Evolutionary conservation across 2,888 invertebrate genomes (phyloP).

Genomic region (Volucella bombylans): DNA sequence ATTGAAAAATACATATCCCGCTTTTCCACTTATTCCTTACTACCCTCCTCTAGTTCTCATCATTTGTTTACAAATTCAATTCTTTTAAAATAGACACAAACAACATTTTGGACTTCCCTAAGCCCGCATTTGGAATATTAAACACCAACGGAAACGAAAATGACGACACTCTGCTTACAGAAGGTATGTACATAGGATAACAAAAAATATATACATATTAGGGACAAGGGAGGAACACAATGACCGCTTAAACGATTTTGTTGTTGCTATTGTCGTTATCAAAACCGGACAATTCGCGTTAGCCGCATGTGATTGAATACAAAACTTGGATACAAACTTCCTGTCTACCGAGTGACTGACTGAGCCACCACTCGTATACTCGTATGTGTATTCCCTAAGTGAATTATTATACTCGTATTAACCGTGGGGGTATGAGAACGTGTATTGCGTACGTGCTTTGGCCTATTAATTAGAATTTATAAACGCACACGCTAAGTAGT

Average conservation of each 20-base stretch:
- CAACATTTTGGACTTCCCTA: background rate
- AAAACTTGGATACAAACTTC: slow-evolving; percentile 70
- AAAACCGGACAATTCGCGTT: slow-evolving; percentile 42
- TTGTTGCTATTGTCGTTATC: slow-evolving; percentile 22
- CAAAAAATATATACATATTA: background rate
- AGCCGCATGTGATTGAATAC: slow-evolving; percentile 66
- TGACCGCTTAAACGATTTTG: slow-evolving; percentile 63
- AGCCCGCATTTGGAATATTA: slow-evolving; percentile 53
- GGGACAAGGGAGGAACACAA: slow-evolving; percentile 39
- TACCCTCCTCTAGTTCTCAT: background rate
- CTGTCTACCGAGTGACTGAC: slow-evolving; percentile 41
- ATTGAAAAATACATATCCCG: background rate
- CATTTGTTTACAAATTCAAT: slow-evolving; percentile 6
- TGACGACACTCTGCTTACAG: slow-evolving; percentile 1
- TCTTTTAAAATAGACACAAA: slow-evolving; percentile 3
- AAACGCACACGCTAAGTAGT: slow-evolving; percentile 29
- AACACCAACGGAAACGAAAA: slow-evolving; percentile 48
- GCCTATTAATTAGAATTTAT: slow-evolving; percentile 58
- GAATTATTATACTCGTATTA: slow-evolving; percentile 40
- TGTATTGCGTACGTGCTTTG: slow-evolving; percentile 60
- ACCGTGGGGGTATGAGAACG: slow-evolving; percentile 41
- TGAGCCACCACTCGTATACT: background rate
- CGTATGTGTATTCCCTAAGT: slow-evolving; percentile 11
- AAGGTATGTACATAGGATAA: too few relatives aligned
- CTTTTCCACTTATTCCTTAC: background rate